These are phyloP conservation scores for Periplaneta americana DNA, from an alignment of 1,140 invertebrate species.

Conservation along the genomic window DNA sequence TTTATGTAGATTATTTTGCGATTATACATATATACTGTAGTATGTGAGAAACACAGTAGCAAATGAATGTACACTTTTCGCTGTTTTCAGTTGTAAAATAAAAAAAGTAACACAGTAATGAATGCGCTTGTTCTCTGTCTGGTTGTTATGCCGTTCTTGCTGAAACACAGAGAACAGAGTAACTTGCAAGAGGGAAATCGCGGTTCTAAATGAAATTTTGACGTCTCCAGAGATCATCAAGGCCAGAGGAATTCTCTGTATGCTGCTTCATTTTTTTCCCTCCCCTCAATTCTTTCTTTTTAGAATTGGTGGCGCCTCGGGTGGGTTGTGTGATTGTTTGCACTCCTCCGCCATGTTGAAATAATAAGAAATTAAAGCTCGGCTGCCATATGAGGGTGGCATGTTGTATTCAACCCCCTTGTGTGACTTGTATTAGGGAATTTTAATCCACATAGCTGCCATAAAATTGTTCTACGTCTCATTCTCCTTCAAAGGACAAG, in stretches of 20 bases:
- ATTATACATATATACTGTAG: too few species aligned
- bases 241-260: neutral
- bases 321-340: neutral
- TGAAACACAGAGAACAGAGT: neutral
- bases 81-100: too few species aligned
- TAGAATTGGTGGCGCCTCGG: neutral
- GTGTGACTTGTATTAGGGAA: neutral
- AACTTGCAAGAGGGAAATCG: neutral
- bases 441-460: neutral
- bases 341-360: neutral
- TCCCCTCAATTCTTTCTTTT: neutral
- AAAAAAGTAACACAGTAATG: too few species aligned
- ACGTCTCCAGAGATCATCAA: conserved; percentile 13
- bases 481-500: neutral
- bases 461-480: neutral
- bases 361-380: neutral
- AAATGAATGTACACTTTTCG: too few species aligned
- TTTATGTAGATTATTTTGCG: too few species aligned
- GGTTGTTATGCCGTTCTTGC: neutral
- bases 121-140: too few species aligned
- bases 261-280: neutral
- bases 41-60: too few species aligned
- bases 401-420: too few species aligned
- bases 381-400: neutral
- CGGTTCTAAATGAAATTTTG: conserved; percentile 18